phyloP scores from a whole-genome alignment of 37 sponge, comb jelly and placozoan species.

The Halichondria panicea region DNA sequence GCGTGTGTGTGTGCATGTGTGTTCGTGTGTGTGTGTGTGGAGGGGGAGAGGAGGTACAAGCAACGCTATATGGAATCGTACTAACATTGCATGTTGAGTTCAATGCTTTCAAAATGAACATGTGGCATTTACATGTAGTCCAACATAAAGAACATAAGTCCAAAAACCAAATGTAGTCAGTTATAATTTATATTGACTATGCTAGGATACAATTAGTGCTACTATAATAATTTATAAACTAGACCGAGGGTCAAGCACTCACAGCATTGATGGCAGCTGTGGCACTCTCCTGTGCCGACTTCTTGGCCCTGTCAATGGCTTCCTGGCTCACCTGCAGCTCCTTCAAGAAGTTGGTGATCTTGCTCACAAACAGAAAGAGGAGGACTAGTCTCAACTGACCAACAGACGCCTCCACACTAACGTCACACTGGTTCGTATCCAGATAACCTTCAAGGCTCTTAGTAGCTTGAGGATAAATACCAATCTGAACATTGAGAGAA shows the following conservation, averaged over 20 bases:
- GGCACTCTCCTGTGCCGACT: constrained; percentile 24
- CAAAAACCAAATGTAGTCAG: too few relatives aligned
- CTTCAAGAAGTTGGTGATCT: constrained; percentile 17
- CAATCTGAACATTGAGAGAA: too few relatives aligned
- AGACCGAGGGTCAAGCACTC: constrained; percentile 6
- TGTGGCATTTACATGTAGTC: too few relatives aligned
- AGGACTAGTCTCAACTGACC: constrained; percentile 20
- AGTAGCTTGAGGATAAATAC: neutral
- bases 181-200: too few relatives aligned
- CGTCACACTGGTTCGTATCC: constrained; percentile 26
- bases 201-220: neutral
- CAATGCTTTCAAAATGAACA: too few relatives aligned
- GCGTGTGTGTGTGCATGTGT: neutral
- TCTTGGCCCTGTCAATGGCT: constrained; percentile 25
- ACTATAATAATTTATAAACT: neutral
- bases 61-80: too few relatives aligned
- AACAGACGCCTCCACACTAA: constrained; percentile 20
- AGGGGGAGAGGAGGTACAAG: too few relatives aligned
- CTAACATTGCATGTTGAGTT: too few relatives aligned
- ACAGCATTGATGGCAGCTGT: constrained; percentile 30
- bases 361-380: constrained; percentile 43
- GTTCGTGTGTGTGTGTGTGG: neutral
- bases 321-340: constrained; percentile 14
- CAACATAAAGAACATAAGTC: too few relatives aligned
- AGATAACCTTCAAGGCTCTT: neutral